Base-by-base conservation (phyloP, 92 coral and sea anemone species). In the Paragorgia papillata region DNA sequence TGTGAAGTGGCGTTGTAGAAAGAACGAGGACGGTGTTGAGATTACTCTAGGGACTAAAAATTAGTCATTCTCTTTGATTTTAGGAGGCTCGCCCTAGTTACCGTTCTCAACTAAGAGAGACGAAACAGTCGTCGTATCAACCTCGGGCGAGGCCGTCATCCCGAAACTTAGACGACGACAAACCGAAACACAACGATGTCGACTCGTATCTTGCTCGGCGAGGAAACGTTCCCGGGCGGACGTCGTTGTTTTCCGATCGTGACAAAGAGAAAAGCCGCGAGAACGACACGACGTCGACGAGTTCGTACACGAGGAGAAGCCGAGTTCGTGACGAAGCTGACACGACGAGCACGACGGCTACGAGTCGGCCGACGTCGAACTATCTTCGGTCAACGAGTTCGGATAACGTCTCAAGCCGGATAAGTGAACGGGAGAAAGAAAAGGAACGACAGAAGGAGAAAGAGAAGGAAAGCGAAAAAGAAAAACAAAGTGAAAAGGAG, bases 381-480 rank as follows among this genome's bases (percentile, higher is more conserved):
- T 71, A 71, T 54, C 78, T 71, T 55, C 78, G 78, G 27, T 53
- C 84, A 92, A 91, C 83, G 99, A 87, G 77, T 73, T 18, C 67
- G 0, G 89, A 87, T 65, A 51, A 86, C 13, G 83, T 93, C 17
- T 69, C 88, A 8, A 91, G 99, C 91, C 80, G 88, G 66, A 69
- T 79, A 37, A 84, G 96, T 56, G 73, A 80, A 55, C 80, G 80
- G 75, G 93, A 92, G 66, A 79, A 89, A 60, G 96, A 94, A 69
- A 83, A 60, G 63, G 91, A 92, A 66, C 83, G 92, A 61, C 88
- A 77, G 66, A 78, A 75, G 73, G 80, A 85, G 26, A 78, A 78
- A 51, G 69, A 85, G 55, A 66, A 75, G 22, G 93, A 92, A 63
- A 79, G 90, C 43, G 96, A 94, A 67, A 83, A 60, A 58, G 91